Base-by-base conservation (phyloP, 1,140 invertebrate species). In the Rhynchophorus ferrugineus region DNA sequence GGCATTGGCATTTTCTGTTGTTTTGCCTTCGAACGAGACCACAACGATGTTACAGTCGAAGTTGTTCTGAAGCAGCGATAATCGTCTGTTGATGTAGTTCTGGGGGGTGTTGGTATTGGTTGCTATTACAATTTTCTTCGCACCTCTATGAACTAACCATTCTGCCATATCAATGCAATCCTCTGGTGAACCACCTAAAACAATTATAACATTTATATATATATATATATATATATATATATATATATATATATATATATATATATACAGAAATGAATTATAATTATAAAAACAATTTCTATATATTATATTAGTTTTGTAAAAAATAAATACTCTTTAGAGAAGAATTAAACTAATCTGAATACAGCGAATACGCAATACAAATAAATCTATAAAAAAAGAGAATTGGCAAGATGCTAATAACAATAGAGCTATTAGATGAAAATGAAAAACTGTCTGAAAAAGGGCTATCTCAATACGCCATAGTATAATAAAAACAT, bases 101-200 rank as follows among this genome's bases (percentile, higher is more conserved):
- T 60, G 56, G 53, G 59, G 56, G 2, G 57, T 20, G 56, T 67
- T 65, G 0, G 53, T 53, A 37, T 68, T 64, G 2, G 60, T 49
- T 2, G 57, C 58, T 18, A 68, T 48, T 0, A 95, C 72, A 0
- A 97, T 63, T 63, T 84, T 86, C 52, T 73, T 80, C 2, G 85
- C 88, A 2, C 91, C 91, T 60, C 89, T 73, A 19, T 85, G 66
- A 8, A 90, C 77, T 44, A 95, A 71, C 91, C 91, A 96, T 66
- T 92, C 83, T 3, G 82, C 79, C 35, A 95, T 64, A 66, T 96
- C 91, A 2, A 94, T 73, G 45, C 91, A 92, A 65, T 94, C 89
- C 3, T 91, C 89, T 17, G 89, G 88, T 0, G 91, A 72, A 49
- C 91, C 92, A 49, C 91, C 80, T 21, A 74, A 69, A 2, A 80